Evolutionary conservation across 2,888 invertebrate genomes (phyloP).

Genomic region (Polydrusus cervinus): DNA sequence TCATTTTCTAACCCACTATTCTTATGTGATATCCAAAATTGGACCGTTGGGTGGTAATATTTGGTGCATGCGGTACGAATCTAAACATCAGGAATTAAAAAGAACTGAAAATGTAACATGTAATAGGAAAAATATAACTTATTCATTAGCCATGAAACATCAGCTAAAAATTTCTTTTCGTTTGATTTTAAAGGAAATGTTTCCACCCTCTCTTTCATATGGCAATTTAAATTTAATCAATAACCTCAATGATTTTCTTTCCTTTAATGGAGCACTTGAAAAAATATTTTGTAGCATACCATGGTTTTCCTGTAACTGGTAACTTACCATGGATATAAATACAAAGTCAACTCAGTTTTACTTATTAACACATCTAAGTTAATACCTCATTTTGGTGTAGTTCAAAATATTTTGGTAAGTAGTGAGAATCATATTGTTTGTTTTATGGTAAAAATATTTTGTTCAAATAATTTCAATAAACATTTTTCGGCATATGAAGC

Average conservation of each 20-base stretch:
- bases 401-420: background rate
- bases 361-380: background rate
- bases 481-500: constrained; percentile 8
- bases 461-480: background rate
- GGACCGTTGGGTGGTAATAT: constrained; percentile 1
- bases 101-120: constrained; percentile 12
- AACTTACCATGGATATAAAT: constrained; percentile 8
- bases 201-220: background rate
- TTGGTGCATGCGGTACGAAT: constrained; percentile 17
- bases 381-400: constrained; percentile 5
- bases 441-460: background rate
- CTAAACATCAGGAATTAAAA: constrained; percentile 11
- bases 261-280: background rate
- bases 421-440: background rate
- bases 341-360: background rate
- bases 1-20: constrained; percentile 5
- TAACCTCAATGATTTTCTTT: background rate
- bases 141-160: constrained; percentile 17
- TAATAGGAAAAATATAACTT: constrained; percentile 7
- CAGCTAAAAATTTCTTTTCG: background rate
- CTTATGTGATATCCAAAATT: background rate
- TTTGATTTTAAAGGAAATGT: background rate
- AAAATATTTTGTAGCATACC: background rate
- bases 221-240: background rate
- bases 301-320: constrained; percentile 14